Base-by-base conservation (phyloP, 2,113 vertebrate genomes). In the Sterna hirundo region DNA sequence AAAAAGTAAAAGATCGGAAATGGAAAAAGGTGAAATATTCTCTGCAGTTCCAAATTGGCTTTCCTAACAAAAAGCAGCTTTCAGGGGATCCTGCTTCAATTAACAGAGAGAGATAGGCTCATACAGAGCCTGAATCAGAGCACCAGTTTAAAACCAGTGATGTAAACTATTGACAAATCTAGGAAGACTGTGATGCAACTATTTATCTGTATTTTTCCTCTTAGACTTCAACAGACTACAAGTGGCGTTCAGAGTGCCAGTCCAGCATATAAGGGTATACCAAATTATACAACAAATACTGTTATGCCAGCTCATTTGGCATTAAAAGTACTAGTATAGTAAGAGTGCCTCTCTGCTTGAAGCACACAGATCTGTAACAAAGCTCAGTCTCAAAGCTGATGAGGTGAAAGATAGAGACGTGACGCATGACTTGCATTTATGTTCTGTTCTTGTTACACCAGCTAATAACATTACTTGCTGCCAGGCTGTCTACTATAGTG, bases 371-470 rank as follows among this genome's bases (percentile, higher is more conserved):
- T 52, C 46, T 49, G 30, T 74, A 83, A 78, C 9, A 1, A 38
- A 83, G 57, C 57, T 82, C 11, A 42, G 44, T 57, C 70, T 89
- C 89, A 79, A 44, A 91, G 93, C 0, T 76, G 86, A 94, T 82
- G 80, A 71, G 86, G 90, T 93, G 91, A 89, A 84, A 96, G 83
- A 47, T 54, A 44, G 70, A 89, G 72, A 86, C 2, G 7, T n/a
- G 78, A 79, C 1, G 15, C 69, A 81, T 68, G 93, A 87, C 61
- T 94, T 79, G 58, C 88, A 79, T 89, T 97, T 89, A 51, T 85
- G 77, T 82, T 91, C 84, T 72, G 23, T 10, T 96, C 94, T 86
- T 95, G 74, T 91, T 83, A 52, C 52, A 64, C 40, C 90, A 90
- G 87, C 57, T 93, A 82, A 93, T 79, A 89, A 61, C 57, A 40